Evolutionary conservation across 2,113 vertebrate genomes (phyloP), one percentile per base, ranked within the genome.

Genomic region (Pelusios castaneus): DNA sequence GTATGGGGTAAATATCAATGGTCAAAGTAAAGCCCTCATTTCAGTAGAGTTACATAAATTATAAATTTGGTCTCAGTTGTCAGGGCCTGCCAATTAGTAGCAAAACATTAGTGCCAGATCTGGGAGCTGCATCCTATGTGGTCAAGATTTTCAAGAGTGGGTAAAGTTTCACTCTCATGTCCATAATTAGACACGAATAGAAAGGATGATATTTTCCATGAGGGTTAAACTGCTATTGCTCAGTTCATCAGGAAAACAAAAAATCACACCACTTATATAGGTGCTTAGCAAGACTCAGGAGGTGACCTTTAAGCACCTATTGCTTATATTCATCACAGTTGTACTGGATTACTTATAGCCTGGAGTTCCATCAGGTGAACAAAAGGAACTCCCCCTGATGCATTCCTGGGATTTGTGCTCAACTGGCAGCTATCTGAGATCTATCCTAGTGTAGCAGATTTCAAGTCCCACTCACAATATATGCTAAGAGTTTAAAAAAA

Each of bases 401-500:
- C 90, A 70, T 29, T 43, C 70, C 89, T 79, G 75, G 29, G 4
- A 47, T 16, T 54, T 87, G 34, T 9, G 85, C 0, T 0, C 56
- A 79, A 73, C 11, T 89, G 81, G 80, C 10, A 47, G 60, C 47
- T 4, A 3, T 87, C 89, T 87, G 52, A 89, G 92, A 89, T n/a
- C 21, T 70, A 3, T 75, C 7, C 19, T 60, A 31, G 7, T 5
- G 56, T 4, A 79, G 31, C 2, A 89, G 8, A 45, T 5, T 75
- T 84, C 77, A 51, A 3, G 3, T 95, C 80, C 51, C 9, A 54
- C 70, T 82, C 51, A 41, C 63, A 3, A 56, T 54, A 47, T 52
- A 25, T 27, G 84, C 8, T 5, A 94, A 81, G 22, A 83, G 31
- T 78, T 90, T 91, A 80, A 90, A 92, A 45, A 49, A 12, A 89